phyloP scores from a whole-genome alignment of 2,797 vertebrate species.

The Phoeniculus purpureus region DNA sequence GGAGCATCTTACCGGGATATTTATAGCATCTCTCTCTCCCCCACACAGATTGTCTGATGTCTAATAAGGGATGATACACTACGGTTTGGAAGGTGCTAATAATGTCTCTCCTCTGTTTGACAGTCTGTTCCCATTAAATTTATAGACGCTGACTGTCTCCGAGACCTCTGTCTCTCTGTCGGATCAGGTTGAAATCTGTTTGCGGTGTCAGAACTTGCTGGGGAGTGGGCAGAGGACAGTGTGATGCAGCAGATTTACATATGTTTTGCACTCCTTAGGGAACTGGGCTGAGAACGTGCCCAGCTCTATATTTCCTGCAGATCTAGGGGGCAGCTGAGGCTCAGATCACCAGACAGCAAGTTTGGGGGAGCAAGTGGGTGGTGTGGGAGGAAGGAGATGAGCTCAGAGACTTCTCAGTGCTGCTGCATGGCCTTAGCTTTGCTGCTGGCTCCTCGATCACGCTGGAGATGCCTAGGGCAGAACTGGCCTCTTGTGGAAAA shows the following conservation, averaged over 20 bases:
- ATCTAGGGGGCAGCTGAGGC: background rate
- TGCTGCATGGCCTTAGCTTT: background rate
- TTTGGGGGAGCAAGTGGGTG: background rate
- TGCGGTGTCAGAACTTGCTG: background rate
- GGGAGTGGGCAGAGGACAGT: conserved; percentile 27
- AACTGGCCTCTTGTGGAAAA: background rate
- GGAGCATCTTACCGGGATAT: background rate
- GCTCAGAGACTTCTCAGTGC: background rate
- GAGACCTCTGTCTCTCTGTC: conserved; percentile 23
- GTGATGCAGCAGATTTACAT: background rate
- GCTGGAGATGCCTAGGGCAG: background rate
- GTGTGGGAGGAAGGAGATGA: background rate
- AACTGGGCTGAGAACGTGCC: background rate
- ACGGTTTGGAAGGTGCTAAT: conserved; percentile 51
- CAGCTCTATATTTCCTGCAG: background rate
- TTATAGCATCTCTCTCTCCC: conserved; percentile 4
- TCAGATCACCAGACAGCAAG: fast-evolving
- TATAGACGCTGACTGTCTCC: conserved; percentile 27
- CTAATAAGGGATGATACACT: conserved; percentile 48
- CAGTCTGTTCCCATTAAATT: conserved; percentile 28
- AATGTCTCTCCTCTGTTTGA: conserved; percentile 35
- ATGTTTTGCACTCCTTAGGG: background rate
- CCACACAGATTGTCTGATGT: conserved; percentile 29
- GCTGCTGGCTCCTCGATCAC: background rate
- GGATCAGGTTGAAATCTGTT: conserved; percentile 27